Evolutionary conservation across 2,113 vertebrate genomes (phyloP).

Genomic region (Anguilla japonica): DNA sequence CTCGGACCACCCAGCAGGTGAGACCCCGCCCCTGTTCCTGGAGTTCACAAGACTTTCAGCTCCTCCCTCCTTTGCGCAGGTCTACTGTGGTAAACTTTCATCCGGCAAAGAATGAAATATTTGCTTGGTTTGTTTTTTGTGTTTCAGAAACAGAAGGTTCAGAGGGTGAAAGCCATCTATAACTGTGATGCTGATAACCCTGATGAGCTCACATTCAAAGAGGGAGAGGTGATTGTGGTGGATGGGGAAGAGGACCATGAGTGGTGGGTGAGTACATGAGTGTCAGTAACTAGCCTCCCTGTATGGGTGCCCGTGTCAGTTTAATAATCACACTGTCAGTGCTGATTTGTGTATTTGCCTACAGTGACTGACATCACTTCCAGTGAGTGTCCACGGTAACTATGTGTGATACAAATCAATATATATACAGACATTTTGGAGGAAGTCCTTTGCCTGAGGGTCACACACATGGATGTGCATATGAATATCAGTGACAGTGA

Average conservation of each 20-base stretch:
- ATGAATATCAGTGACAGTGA: no score
- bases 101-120: background rate
- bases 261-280: slow-evolving; percentile 89
- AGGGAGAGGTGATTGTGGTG: slow-evolving; percentile 91
- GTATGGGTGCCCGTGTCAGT: background rate
- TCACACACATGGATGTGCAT: no score
- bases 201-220: slow-evolving; percentile 88
- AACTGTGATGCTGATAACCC: slow-evolving; percentile 89
- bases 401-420: no score
- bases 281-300: background rate
- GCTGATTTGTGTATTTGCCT: background rate
- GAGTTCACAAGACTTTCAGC: background rate
- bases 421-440: no score
- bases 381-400: background rate
- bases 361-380: background rate
- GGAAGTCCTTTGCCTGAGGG: no score
- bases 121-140: slow-evolving; percentile 9
- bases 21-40: slow-evolving; percentile 50
- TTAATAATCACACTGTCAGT: background rate
- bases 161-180: slow-evolving; percentile 91
- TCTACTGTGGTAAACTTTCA: background rate
- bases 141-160: slow-evolving; percentile 79
- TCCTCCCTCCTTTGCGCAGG: background rate
- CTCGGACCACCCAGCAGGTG: slow-evolving; percentile 79
- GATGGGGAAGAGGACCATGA: slow-evolving; percentile 93